Evolutionary conservation across 2,888 invertebrate species (phyloP), one percentile per base, ranked within the genome.

Genomic region (Mimumesa dahlbomi): DNA sequence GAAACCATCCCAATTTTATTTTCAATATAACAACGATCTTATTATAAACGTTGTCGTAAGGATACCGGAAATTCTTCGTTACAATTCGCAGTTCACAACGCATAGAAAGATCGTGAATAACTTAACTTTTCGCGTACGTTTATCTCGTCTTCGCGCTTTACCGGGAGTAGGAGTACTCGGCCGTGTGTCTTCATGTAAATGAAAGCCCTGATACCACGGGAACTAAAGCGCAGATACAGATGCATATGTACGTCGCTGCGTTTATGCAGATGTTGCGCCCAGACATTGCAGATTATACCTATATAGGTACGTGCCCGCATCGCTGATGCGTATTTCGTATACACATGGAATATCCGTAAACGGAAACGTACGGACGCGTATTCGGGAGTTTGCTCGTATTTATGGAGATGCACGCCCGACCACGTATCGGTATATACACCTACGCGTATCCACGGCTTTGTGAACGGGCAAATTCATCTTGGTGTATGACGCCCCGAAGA

Each of bases 271-370:
- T 74, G 61, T 49, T 57, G 19, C 34, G 21, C 56, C 49, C 56
- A 34, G 46, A 25, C 62, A 43, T 61, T 56, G 57, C 61, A 31
- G 66, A 50, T 66, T 70, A 70, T 46, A 40, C 59, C 22, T 54
- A 49, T 56, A 52, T 34, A 45, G 21, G 38, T 14, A 14, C 29
- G 25, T 13, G 38, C 22, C 45, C 46, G 38, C 53, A 34, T 45
- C 49, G 62, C 25, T 48, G 62, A 75, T 52, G 62, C 65, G 62
- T 59, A 58, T 75, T 72, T 62, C 53, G 58, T 62, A 64, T 67
- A 61, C 61, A 57, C 57, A 22, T 29, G 40, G 21, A 49, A 59
- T 43, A 61, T 67, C 63, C 57, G 64, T 53, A 68, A 58, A 61
- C 62, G 67, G 71, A 57, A 54, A 48, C 49, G 63, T 50, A 42